A percentile compares a stretch with the other conserved stretches of the same genome.
Conservation (phyloP, 2,888 invertebrate species). For the Cerceris ruficornis region DNA sequence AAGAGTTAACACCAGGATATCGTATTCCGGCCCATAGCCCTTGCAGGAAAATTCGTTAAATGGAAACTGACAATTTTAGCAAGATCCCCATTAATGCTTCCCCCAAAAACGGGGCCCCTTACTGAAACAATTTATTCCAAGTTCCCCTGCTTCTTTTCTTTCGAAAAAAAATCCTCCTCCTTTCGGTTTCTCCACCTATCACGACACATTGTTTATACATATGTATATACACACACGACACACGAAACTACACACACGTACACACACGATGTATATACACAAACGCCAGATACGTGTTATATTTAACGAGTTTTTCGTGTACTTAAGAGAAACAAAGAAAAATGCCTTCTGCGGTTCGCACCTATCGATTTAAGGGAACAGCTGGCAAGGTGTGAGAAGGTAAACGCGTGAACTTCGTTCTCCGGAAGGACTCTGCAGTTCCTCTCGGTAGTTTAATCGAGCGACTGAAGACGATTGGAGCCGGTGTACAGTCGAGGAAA, state of each 20-base stretch:
- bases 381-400: conserved; percentile 2
- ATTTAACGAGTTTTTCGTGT: conserved; percentile 54
- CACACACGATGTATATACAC: conserved; percentile 26
- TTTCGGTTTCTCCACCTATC: neutral
- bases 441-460: neutral
- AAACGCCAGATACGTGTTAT: conserved; percentile 29
- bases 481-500: too few species aligned
- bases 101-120: too few species aligned
- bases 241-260: neutral
- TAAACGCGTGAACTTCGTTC: neutral
- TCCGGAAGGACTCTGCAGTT: neutral
- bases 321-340: conserved; percentile 57
- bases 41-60: too few species aligned
- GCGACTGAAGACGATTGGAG: too few species aligned
- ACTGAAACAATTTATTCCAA: too few species aligned
- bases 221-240: neutral
- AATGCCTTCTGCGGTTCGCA: conserved; percentile 69
- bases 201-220: neutral
- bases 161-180: too few species aligned
- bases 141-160: too few species aligned
- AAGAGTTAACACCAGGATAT: too few species aligned
- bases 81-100: too few species aligned
- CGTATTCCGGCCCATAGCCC: too few species aligned
- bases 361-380: conserved; percentile 33
- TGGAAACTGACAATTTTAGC: too few species aligned